phyloP scores from a whole-genome alignment of 23 tunicate species.

The Phallusia fumigata region DNA sequence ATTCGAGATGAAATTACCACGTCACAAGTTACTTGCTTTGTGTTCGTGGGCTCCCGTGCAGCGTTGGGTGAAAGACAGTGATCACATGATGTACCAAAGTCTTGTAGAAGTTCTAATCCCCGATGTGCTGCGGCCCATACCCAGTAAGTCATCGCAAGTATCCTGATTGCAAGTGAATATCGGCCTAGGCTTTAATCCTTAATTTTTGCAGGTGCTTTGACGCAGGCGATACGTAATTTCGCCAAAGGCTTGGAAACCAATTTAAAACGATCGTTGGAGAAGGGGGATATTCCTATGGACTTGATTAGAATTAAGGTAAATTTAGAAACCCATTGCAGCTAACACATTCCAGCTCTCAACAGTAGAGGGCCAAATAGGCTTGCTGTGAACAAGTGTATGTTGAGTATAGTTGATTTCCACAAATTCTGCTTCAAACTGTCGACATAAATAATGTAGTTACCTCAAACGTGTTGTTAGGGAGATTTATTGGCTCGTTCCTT shows the following conservation, averaged over 20 bases:
- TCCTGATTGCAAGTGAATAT: background rate
- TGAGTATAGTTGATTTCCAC: too few relatives aligned
- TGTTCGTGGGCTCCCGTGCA: slow-evolving; percentile 77
- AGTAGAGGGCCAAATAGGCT: too few relatives aligned
- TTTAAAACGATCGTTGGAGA: slow-evolving; percentile 40
- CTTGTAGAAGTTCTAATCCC: slow-evolving; percentile 95
- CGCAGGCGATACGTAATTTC: slow-evolving; percentile 86
- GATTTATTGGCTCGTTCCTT: too few relatives aligned
- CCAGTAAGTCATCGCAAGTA: slow-evolving; percentile 49
- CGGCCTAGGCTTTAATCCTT: background rate
- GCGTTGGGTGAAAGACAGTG: slow-evolving; percentile 90
- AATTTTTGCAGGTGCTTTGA: slow-evolving; percentile 67
- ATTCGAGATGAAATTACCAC: slow-evolving; percentile 73
- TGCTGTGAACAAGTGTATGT: too few relatives aligned
- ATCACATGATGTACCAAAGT: slow-evolving; percentile 94
- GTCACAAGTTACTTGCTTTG: slow-evolving; percentile 57
- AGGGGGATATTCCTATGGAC: slow-evolving; percentile 51
- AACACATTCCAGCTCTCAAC: too few relatives aligned
- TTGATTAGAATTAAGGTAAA: slow-evolving; percentile 73
- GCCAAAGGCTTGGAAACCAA: slow-evolving; percentile 84
- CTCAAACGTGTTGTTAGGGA: too few relatives aligned
- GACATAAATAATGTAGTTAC: too few relatives aligned
- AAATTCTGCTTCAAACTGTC: too few relatives aligned
- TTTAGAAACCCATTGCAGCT: too few relatives aligned
- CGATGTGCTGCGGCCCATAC: slow-evolving; percentile 94